Evolutionary conservation across 2,797 vertebrate genomes (phyloP).

Genomic region (Hemibagrus guttatus): DNA sequence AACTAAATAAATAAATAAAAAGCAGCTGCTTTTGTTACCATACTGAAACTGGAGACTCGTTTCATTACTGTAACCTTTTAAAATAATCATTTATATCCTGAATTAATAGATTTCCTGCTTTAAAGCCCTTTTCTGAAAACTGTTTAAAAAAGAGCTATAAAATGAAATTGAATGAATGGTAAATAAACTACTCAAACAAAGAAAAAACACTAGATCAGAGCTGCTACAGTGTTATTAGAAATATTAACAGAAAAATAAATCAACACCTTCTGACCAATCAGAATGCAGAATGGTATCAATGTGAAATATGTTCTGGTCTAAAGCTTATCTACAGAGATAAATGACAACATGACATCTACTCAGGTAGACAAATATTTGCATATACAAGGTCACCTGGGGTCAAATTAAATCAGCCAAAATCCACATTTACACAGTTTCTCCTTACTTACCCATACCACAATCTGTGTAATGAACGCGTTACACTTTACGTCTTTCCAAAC

Average conservation of each 20-base stretch:
- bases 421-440: background rate
- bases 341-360: slow-evolving; percentile 25
- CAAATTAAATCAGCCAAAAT: background rate
- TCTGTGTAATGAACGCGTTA: too few species aligned
- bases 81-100: too few species aligned
- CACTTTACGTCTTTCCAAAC: background rate
- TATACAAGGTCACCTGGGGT: slow-evolving; percentile 14
- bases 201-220: background rate
- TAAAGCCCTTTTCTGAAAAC: too few species aligned
- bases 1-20: too few species aligned
- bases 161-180: background rate
- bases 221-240: too few species aligned
- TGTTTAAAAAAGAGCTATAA: too few species aligned
- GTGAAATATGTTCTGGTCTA: background rate
- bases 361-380: slow-evolving; percentile 33
- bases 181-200: background rate
- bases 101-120: too few species aligned
- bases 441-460: background rate
- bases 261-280: background rate
- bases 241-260: background rate
- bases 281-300: background rate
- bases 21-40: too few species aligned
- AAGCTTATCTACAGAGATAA: background rate
- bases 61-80: background rate
- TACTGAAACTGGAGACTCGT: background rate